A percentile compares a stretch with the other conserved stretches of the same genome.
Conservation (phyloP, 1,140 invertebrate genomes). For the Drosophila fuyamai region DNA sequence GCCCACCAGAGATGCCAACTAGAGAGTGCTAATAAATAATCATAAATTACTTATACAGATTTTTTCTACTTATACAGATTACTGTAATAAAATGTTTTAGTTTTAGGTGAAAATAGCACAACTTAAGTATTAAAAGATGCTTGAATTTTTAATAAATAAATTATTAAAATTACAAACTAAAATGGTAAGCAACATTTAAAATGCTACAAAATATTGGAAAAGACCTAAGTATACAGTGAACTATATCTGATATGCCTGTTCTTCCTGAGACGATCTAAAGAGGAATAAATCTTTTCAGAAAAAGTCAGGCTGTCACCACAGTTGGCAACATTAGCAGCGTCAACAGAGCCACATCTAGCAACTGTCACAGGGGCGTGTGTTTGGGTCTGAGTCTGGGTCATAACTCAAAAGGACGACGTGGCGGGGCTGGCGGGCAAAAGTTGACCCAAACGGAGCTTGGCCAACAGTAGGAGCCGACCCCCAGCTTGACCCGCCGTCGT, state of each 20-base stretch:
- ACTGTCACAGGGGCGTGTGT: constrained; percentile 55
- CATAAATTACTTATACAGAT: no score
- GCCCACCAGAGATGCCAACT: constrained; percentile 18
- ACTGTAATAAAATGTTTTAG: no score
- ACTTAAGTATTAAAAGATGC: no score
- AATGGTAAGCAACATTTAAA: no score
- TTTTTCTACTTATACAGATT: no score
- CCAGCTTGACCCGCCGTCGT: constrained; percentile 13
- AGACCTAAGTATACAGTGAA: no score
- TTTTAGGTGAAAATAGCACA: no score
- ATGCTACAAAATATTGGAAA: no score
- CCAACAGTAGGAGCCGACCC: constrained; percentile 4
- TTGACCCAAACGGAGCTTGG: constrained; percentile 18
- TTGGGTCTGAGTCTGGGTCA: constrained; percentile 54
- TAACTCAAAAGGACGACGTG: constrained; percentile 66
- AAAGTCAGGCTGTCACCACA: constrained; percentile 31
- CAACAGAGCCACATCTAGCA: constrained; percentile 24
- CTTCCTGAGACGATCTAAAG: background rate
- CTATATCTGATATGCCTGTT: no score
- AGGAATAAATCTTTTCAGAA: constrained; percentile 14
- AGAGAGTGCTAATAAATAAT: no score
- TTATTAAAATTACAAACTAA: no score
- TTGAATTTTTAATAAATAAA: no score
- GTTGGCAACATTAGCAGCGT: constrained; percentile 16
- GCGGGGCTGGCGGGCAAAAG: constrained; percentile 11